Evolutionary conservation across 1,140 invertebrate genomes (phyloP), one percentile per base, ranked within the genome.

Genomic region (Probaryconus sp.): DNA sequence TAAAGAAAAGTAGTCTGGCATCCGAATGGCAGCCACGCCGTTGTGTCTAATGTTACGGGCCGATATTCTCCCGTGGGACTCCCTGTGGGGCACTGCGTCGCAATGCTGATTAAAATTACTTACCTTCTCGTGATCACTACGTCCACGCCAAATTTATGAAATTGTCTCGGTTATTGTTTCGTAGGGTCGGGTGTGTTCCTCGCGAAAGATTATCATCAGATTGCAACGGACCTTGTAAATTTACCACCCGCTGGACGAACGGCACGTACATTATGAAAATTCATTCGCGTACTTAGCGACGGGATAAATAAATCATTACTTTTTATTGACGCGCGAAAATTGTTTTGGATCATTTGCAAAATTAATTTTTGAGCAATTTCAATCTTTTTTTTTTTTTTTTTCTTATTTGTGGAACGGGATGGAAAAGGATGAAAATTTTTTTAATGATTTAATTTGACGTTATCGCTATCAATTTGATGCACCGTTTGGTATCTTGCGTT

Each of bases 51-150:
- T 45, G 37, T 51, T 43, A 26, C 18, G 21, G 53, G 9, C 53
- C 17, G 38, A 24, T 26, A 20, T 18, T 28, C 38, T n/a, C n/a
- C n/a, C n/a, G n/a, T n/a, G 40, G 13, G 73, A 71, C 75, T 67
- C 72, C 76, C 76, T 74, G 78, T 71, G 40, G 75, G 53, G 71
- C 30, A 18, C 53, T 67, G 60, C 50, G 56, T 63, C 71, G 75
- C 78, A 71, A 70, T 76, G 51, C 67, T 80, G 76, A 80, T 80
- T 78, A 80, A 80, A 80, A 80, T 78, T 78, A 73, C 76, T 76
- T 60, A 50, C 64, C 53, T 58, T 55, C 64, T 48, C 50, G 21
- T 65, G 65, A 76, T 74, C 68, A 47, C 64, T 31, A 40, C 53
- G 68, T 76, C 74, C 55, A 58, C 38, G 51, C 47, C 20, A 78